Percentiles rank a stretch among this genome's conserved stretches.
These are phyloP conservation scores for Apis dorsata DNA, from an alignment of 1,140 invertebrate species.

Conservation along the genomic window DNA sequence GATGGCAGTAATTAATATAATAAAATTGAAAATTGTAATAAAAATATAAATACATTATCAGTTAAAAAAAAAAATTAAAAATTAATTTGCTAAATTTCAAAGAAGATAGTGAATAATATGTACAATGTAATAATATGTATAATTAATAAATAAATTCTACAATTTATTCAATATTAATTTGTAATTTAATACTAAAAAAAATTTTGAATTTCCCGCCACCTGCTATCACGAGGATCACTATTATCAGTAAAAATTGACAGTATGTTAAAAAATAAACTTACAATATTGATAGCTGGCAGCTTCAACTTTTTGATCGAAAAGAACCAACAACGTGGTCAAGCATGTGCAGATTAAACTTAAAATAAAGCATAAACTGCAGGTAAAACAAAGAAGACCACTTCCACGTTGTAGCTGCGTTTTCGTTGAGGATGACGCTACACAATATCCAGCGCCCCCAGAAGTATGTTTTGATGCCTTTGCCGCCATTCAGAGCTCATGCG, in stretches of 20 bases:
- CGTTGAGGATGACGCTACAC: slow-evolving; percentile 8
- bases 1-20: neutral
- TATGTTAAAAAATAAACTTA: slow-evolving; percentile 39
- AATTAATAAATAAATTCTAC: neutral
- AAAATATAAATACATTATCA: neutral
- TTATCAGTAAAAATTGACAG: neutral
- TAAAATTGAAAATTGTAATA: neutral
- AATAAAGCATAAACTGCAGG: slow-evolving; percentile 68
- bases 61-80: neutral
- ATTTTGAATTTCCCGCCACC: slow-evolving; percentile 32
- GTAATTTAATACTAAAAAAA: neutral
- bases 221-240: neutral
- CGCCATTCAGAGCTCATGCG: slow-evolving; percentile 42
- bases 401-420: neutral
- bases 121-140: too few relatives aligned
- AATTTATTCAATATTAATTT: neutral
- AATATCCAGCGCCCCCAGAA: slow-evolving; percentile 49
- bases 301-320: slow-evolving; percentile 66
- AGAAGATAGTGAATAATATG: neutral
- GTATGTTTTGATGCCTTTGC: slow-evolving; percentile 42
- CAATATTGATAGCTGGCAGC: slow-evolving; percentile 56
- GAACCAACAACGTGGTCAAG: slow-evolving; percentile 67
- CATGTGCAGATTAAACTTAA: slow-evolving; percentile 69
- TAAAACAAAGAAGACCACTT: slow-evolving; percentile 64
- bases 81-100: neutral